Percentiles rank a stretch among this genome's conserved stretches.
phyloP scores from a whole-genome alignment of 2,888 invertebrate genomes.

The Eumacrocentrus americanus region DNA sequence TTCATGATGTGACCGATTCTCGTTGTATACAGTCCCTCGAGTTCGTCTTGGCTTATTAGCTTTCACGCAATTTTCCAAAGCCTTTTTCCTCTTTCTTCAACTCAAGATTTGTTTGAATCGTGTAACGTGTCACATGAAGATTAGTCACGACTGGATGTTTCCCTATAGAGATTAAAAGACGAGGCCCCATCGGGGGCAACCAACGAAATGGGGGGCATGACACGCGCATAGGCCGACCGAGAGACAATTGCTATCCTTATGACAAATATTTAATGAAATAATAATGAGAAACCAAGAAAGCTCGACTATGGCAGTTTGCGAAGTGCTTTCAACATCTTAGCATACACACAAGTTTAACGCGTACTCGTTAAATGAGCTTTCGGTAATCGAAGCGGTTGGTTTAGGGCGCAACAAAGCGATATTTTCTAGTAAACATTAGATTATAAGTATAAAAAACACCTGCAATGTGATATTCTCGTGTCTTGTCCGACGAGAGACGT shows the following conservation, averaged over 20 bases:
- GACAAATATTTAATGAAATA: not conserved
- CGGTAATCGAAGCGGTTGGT: not conserved
- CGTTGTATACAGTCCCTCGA: constrained; percentile 2
- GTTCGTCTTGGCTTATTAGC: constrained; percentile 10
- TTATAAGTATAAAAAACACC: constrained; percentile 33
- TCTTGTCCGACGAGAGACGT: constrained; percentile 60
- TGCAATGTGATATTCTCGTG: constrained; percentile 60
- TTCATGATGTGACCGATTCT: constrained; percentile 9
- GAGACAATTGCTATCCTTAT: constrained; percentile 4
- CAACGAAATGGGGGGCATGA: constrained; percentile 4
- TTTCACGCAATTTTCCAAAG: constrained; percentile 4
- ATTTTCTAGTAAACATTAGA: constrained; percentile 33
- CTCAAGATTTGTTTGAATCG: not conserved
- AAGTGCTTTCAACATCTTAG: not conserved
- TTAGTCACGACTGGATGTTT: not conserved
- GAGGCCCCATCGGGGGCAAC: not conserved
- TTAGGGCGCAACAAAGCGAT: constrained; percentile 5
- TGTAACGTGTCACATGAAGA: no score
- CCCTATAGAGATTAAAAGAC: not conserved
- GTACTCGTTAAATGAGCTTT: not conserved
- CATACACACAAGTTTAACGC: not conserved
- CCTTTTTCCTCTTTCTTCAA: not conserved
- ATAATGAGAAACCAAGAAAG: not conserved
- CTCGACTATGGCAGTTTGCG: not conserved
- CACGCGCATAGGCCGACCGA: not conserved